phyloP scores from a whole-genome alignment of 2,888 invertebrate genomes.

The Lathronympha strigana region DNA sequence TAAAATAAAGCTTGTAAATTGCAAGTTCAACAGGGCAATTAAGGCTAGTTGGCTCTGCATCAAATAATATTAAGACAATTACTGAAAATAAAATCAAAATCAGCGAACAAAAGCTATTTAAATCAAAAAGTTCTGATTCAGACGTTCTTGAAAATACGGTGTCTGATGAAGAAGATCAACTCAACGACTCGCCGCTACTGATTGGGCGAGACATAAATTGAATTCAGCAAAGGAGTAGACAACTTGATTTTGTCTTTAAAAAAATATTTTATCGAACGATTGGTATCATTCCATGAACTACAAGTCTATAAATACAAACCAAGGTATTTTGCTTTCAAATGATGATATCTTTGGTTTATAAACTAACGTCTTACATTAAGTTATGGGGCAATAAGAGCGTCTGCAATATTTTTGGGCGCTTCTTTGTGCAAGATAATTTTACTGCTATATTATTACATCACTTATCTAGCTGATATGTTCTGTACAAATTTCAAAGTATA shows the following conservation, averaged over 20 bases:
- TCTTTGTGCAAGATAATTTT: too few relatives aligned
- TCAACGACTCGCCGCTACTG: conserved; percentile 15
- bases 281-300: too few relatives aligned
- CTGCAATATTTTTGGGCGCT: too few relatives aligned
- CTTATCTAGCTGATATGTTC: too few relatives aligned
- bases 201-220: conserved; percentile 15
- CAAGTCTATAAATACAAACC: too few relatives aligned
- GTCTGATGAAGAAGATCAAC: conserved; percentile 18
- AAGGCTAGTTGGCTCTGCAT: background rate
- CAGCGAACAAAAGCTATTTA: background rate
- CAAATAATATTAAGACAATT: background rate
- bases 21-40: too few relatives aligned
- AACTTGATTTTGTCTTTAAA: conserved; percentile 13
- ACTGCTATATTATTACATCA: too few relatives aligned
- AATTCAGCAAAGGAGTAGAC: conserved; percentile 12
- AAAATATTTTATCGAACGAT: background rate
- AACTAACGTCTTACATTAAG: too few relatives aligned
- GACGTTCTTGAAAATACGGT: conserved; percentile 11
- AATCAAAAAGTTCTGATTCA: conserved; percentile 1
- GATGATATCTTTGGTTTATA: too few relatives aligned
- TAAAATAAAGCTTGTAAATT: background rate
- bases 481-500: too few relatives aligned
- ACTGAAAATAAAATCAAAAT: background rate
- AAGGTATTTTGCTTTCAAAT: too few relatives aligned
- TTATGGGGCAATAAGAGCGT: too few relatives aligned